Percentiles rank a stretch among this genome's conserved stretches.
phyloP scores from a whole-genome alignment of 2,888 invertebrate species.

The Andrena trimmerana region DNA sequence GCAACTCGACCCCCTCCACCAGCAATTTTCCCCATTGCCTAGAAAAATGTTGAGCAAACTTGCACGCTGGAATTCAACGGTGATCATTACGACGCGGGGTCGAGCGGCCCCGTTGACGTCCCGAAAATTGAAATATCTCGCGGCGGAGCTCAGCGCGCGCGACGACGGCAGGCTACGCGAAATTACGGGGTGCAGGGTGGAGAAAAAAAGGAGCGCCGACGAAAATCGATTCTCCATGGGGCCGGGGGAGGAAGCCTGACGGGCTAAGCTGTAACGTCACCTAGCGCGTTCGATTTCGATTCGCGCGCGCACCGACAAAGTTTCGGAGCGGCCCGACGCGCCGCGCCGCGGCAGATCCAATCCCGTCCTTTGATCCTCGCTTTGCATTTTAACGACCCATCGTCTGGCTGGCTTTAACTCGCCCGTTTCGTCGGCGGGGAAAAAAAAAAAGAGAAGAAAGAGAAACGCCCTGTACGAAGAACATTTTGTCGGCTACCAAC shows the following conservation, averaged over 20 bases:
- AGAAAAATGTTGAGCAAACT: constrained; percentile 1
- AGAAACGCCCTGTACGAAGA: constrained; percentile 45
- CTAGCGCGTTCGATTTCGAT: constrained; percentile 58
- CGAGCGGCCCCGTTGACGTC: constrained; percentile 8
- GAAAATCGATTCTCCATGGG: background rate
- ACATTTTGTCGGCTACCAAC: constrained; percentile 45
- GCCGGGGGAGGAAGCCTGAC: background rate
- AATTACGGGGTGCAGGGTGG: background rate
- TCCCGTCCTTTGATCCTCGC: constrained; percentile 77
- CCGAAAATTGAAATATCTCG: constrained; percentile 33
- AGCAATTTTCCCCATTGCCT: background rate
- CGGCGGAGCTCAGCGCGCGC: background rate
- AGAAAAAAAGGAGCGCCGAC: background rate
- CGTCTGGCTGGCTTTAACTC: constrained; percentile 61
- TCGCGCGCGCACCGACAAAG: constrained; percentile 49
- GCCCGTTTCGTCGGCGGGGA: constrained; percentile 10
- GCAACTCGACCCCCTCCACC: background rate
- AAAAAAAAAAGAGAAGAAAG: background rate
- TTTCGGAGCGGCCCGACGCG: constrained; percentile 38
- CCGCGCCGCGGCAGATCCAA: constrained; percentile 69
- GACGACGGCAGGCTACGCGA: background rate
- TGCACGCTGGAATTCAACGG: background rate
- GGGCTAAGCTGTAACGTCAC: constrained; percentile 36
- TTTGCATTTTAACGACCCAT: constrained; percentile 80
- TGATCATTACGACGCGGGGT: background rate